These are phyloP conservation scores for Eulithis testata DNA, from an alignment of 2,888 invertebrate species.

Conservation along the genomic window DNA sequence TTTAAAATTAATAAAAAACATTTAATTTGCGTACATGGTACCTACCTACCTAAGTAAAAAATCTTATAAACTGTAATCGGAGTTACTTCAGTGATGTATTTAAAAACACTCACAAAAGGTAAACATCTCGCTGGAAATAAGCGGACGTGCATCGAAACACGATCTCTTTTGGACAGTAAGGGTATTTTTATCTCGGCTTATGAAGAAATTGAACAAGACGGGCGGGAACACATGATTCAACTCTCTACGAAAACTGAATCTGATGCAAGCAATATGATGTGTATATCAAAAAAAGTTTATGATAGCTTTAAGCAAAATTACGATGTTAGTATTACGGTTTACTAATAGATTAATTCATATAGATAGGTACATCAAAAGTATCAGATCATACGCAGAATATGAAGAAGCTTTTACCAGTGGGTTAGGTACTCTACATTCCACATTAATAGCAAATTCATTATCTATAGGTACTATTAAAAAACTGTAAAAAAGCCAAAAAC, in stretches of 20 bases:
- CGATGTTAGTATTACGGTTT: too few relatives aligned
- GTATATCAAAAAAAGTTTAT: not conserved
- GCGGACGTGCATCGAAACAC: constrained; percentile 49
- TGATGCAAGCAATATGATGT: not conserved
- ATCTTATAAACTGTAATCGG: constrained; percentile 42
- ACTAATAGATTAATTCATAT: not conserved
- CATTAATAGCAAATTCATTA: too few relatives aligned
- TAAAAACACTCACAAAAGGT: constrained; percentile 54
- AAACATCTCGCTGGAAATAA: constrained; percentile 55
- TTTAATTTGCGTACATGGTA: too few relatives aligned
- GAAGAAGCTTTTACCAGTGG: too few relatives aligned
- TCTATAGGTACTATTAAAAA: too few relatives aligned
- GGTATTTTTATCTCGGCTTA: constrained; percentile 34
- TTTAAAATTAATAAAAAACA: too few relatives aligned
- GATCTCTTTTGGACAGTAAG: constrained; percentile 33
- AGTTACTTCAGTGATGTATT: constrained; percentile 54
- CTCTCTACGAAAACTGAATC: constrained; percentile 2
- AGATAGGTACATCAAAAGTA: not conserved
- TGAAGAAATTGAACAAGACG: constrained; percentile 27
- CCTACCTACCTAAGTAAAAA: too few relatives aligned
- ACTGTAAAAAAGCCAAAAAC: too few relatives aligned
- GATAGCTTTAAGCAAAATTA: not conserved
- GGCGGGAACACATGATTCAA: constrained; percentile 13
- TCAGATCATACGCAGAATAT: too few relatives aligned
- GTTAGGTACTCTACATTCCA: too few relatives aligned